These are phyloP conservation scores for Aricia artaxerxes DNA, from an alignment of 2,888 invertebrate genomes.

Conservation along the genomic window DNA sequence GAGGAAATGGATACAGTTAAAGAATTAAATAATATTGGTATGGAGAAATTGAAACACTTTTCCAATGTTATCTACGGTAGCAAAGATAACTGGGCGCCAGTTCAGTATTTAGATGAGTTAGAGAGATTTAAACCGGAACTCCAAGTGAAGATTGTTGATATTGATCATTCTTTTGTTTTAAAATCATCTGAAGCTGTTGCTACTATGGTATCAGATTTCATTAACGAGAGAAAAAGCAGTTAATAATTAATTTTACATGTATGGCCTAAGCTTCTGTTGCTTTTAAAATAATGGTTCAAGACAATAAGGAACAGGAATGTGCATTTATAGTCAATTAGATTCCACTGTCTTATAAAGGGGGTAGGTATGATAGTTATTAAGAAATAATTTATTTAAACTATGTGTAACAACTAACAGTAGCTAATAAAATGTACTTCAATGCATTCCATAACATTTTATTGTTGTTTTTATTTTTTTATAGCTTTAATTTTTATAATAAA, in stretches of 20 bases:
- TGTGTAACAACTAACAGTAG: not conserved
- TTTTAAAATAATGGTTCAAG: not conserved
- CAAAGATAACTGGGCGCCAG: constrained; percentile 92
- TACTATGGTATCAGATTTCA: constrained; percentile 57
- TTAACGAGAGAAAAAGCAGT: constrained; percentile 47
- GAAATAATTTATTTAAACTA: not conserved
- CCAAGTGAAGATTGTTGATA: constrained; percentile 54
- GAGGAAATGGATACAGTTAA: constrained; percentile 90
- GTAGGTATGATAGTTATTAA: not conserved
- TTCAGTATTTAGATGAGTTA: constrained; percentile 84
- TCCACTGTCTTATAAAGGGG: not conserved
- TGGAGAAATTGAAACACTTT: constrained; percentile 82
- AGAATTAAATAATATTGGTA: constrained; percentile 82
- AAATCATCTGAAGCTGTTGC: constrained; percentile 82
- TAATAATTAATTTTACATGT: constrained; percentile 22
- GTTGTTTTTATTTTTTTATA: not conserved
- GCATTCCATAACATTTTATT: not conserved
- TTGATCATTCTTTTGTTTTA: constrained; percentile 91
- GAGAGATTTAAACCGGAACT: constrained; percentile 57
- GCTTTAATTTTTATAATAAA: not conserved
- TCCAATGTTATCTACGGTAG: constrained; percentile 87
- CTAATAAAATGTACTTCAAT: not conserved
- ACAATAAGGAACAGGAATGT: not conserved
- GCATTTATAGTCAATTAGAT: not conserved
- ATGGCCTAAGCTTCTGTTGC: not conserved